phyloP scores from a whole-genome alignment of 2,888 invertebrate genomes.

The Gasteruption jaculator region DNA sequence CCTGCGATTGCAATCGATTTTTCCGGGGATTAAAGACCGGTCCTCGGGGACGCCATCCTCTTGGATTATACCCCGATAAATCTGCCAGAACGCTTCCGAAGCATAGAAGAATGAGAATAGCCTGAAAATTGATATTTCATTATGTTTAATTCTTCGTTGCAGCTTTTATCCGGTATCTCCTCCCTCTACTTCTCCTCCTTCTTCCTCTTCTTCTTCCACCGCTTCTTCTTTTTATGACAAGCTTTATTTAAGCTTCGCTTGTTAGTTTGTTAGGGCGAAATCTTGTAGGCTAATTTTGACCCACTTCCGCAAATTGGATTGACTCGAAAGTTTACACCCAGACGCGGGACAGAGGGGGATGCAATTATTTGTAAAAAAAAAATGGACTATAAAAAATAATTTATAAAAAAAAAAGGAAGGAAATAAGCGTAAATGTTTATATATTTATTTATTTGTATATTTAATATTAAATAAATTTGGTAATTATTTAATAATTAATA shows the following conservation, averaged over 20 bases:
- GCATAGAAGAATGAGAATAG: constrained; percentile 24
- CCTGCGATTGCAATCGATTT: constrained; percentile 28
- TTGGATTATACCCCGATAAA: constrained; percentile 32
- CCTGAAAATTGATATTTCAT: constrained; percentile 17
- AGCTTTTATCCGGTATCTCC: constrained; percentile 5
- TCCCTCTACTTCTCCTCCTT: background rate
- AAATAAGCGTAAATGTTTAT: too few relatives aligned
- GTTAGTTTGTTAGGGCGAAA: too few relatives aligned
- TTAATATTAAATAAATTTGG: too few relatives aligned
- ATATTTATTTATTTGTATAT: too few relatives aligned
- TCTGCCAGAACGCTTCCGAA: constrained; percentile 27
- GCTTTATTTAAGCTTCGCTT: background rate
- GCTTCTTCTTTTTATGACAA: constrained; percentile 1
- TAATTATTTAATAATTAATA: too few relatives aligned
- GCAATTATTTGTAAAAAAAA: background rate
- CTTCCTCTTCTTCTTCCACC: constrained; percentile 8
- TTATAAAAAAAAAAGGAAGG: background rate
- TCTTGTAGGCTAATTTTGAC: too few relatives aligned
- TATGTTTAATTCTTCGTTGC: constrained; percentile 10
- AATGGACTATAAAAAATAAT: background rate
- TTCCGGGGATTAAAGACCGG: constrained; percentile 34
- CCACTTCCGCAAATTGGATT: too few relatives aligned
- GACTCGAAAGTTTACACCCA: background rate
- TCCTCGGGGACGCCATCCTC: constrained; percentile 45
- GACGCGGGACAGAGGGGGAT: background rate